Evolutionary conservation across 1,140 invertebrate genomes (phyloP).

Genomic region (Homalodisca vitripennis): DNA sequence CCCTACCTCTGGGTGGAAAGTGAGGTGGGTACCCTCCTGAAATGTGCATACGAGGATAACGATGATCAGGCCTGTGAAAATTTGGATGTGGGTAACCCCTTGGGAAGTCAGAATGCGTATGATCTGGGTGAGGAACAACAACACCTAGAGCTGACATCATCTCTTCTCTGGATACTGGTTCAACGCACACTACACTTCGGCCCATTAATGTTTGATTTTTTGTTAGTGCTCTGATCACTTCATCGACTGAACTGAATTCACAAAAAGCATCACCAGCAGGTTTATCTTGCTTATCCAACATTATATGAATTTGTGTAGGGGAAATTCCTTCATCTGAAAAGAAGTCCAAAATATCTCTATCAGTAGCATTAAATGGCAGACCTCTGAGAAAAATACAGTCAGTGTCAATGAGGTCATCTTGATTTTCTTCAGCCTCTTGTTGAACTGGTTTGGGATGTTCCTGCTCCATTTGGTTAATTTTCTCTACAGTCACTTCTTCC

Average conservation of each 20-base stretch:
- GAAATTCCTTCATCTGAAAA: slow-evolving; percentile 73
- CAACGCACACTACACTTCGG: slow-evolving; percentile 62
- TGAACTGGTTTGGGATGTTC: background rate
- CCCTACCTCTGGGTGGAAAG: slow-evolving; percentile 47
- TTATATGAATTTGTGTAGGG: slow-evolving; percentile 74
- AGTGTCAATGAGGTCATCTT: slow-evolving; percentile 38
- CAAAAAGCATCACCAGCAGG: slow-evolving; percentile 83
- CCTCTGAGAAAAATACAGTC: slow-evolving; percentile 73
- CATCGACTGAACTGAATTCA: slow-evolving; percentile 69
- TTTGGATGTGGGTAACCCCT: background rate
- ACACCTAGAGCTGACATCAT: slow-evolving; percentile 53
- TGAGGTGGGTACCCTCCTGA: background rate
- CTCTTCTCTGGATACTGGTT: slow-evolving; percentile 61
- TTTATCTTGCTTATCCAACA: slow-evolving; percentile 64
- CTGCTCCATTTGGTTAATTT: slow-evolving; percentile 3
- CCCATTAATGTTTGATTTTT: slow-evolving; percentile 71
- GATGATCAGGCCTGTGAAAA: background rate
- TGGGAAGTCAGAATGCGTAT: background rate
- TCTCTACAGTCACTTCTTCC: background rate
- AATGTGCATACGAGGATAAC: background rate
- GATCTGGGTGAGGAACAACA: slow-evolving; percentile 21
- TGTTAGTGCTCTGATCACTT: slow-evolving; percentile 63
- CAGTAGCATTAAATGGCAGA: slow-evolving; percentile 69
- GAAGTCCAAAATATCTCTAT: slow-evolving; percentile 77
- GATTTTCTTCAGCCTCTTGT: background rate